A percentile compares a stretch with the other conserved stretches of the same genome.
These are phyloP conservation scores for Pseudomugil tenellus DNA, from an alignment of 2,797 vertebrate genomes.

Conservation along the genomic window DNA sequence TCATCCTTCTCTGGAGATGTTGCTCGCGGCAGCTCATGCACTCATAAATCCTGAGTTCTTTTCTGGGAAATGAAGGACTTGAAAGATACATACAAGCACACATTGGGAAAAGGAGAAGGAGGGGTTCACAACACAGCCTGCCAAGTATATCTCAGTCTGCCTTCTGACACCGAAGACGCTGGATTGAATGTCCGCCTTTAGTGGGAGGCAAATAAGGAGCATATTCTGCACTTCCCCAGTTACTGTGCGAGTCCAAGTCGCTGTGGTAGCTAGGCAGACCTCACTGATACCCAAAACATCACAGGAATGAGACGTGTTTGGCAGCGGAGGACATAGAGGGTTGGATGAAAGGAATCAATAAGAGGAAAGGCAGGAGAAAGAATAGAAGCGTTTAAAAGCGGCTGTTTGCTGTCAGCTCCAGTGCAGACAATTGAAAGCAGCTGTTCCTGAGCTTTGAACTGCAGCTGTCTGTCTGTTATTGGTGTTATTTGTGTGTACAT, in stretches of 20 bases:
- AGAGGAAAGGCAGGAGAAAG: slow-evolving; percentile 61
- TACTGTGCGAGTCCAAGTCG: slow-evolving; percentile 59
- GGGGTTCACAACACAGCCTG: slow-evolving; percentile 52
- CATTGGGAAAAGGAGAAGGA: slow-evolving; percentile 21
- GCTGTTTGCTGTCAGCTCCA: slow-evolving; percentile 50
- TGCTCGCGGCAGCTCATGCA: slow-evolving; percentile 67
- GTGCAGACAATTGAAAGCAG: slow-evolving; percentile 72
- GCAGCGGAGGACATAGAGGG: slow-evolving; percentile 50
- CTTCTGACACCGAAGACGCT: slow-evolving; percentile 62
- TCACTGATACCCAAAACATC: slow-evolving; percentile 67
- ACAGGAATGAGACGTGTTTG: slow-evolving; percentile 68
- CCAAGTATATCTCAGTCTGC: slow-evolving; percentile 66
- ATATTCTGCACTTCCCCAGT: slow-evolving; percentile 56
- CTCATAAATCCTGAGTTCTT: slow-evolving; percentile 74
- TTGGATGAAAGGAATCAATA: slow-evolving; percentile 47
- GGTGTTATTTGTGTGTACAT: slow-evolving; percentile 44
- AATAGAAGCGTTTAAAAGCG: slow-evolving; percentile 70
- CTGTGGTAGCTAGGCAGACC: slow-evolving; percentile 75
- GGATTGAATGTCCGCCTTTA: slow-evolving; percentile 68
- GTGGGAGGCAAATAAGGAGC: slow-evolving; percentile 67
- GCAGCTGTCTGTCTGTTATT: slow-evolving; percentile 65
- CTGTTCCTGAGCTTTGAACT: slow-evolving; percentile 72
- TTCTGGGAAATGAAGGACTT: slow-evolving; percentile 77
- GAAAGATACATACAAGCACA: slow-evolving; percentile 63
- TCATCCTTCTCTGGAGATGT: slow-evolving; percentile 83